Conservation (phyloP, 2,888 invertebrate species). For the Pollenia angustigena region DNA sequence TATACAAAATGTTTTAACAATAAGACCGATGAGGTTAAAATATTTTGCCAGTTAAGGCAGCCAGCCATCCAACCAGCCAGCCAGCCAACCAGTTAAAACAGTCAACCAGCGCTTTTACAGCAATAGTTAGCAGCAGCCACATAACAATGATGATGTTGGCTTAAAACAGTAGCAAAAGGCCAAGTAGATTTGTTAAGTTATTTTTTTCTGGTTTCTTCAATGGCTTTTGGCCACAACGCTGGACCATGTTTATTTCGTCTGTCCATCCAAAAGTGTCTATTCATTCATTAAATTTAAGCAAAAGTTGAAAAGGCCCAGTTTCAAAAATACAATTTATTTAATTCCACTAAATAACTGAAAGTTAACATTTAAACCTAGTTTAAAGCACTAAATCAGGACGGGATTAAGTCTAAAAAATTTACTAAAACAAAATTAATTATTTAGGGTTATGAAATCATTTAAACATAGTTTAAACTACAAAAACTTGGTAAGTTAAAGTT, state of each 20-base stretch:
- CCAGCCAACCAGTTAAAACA: slow-evolving; percentile 31
- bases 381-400: no score
- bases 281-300: slow-evolving; percentile 51
- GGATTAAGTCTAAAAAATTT: background rate
- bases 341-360: no score
- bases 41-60: no score
- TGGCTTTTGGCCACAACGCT: slow-evolving; percentile 48
- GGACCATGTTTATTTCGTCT: slow-evolving; percentile 28
- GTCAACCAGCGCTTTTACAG: background rate
- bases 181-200: slow-evolving; percentile 71
- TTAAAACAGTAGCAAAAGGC: slow-evolving; percentile 71
- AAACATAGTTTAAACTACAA: background rate
- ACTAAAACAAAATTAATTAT: background rate
- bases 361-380: no score
- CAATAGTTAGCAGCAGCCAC: slow-evolving; percentile 2
- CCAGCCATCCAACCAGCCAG: background rate
- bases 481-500: background rate
- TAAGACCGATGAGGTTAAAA: background rate
- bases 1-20: slow-evolving; percentile 60
- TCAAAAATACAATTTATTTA: background rate
- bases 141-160: slow-evolving; percentile 22
- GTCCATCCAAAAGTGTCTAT: slow-evolving; percentile 33
- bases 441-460: no score
- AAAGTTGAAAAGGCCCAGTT: background rate
- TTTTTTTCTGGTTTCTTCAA: slow-evolving; percentile 9